phyloP scores from a whole-genome alignment of 2,888 invertebrate genomes.

The Ellobium chinense region DNA sequence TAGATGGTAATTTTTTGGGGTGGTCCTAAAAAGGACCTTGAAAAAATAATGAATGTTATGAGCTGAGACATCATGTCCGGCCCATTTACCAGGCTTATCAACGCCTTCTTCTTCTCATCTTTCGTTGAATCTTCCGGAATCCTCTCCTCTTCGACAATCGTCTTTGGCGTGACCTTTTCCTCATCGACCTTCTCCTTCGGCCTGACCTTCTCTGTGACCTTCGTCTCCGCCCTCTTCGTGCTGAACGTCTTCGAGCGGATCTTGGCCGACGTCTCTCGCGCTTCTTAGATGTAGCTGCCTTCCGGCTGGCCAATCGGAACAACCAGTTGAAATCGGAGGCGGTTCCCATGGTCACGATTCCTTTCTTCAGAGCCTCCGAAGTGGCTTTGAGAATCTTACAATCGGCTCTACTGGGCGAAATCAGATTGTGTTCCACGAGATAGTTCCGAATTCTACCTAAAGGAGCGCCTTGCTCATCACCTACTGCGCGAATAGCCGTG shows the following conservation, averaged over 20 bases:
- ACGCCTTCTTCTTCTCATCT: background rate
- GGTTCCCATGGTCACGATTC: background rate
- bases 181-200: background rate
- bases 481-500: background rate
- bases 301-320: background rate
- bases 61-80: too few relatives aligned
- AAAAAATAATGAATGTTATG: background rate
- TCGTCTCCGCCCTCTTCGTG: background rate
- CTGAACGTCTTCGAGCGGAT: background rate
- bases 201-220: background rate
- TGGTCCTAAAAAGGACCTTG: constrained; percentile 7
- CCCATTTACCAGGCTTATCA: too few relatives aligned
- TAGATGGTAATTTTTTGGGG: too few relatives aligned
- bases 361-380: constrained; percentile 13
- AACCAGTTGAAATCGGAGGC: constrained; percentile 12
- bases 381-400: background rate
- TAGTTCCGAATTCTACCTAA: background rate
- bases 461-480: constrained; percentile 10
- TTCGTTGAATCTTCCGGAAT: background rate
- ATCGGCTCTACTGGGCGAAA: background rate
- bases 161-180: background rate
- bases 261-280: background rate
- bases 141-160: background rate
- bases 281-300: background rate
- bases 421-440: background rate